These are phyloP conservation scores for Micropterix aruncella DNA, from an alignment of 2,888 invertebrate species.

Conservation along the genomic window DNA sequence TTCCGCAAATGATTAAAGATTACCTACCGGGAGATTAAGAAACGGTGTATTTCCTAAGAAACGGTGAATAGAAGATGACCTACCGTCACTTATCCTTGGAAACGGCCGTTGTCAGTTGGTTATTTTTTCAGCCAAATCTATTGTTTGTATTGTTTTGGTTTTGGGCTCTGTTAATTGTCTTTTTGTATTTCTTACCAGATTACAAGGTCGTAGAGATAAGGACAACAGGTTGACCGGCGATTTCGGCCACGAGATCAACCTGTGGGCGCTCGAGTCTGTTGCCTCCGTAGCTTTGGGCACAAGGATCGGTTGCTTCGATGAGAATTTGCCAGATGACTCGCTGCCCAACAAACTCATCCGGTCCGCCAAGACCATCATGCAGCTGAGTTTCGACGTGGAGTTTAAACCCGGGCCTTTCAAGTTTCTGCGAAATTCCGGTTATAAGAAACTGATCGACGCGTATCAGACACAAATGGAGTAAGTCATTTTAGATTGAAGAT, in stretches of 20 bases:
- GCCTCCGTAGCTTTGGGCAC: slow-evolving; percentile 25
- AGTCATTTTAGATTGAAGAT: slow-evolving; percentile 14
- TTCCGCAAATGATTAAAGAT: too few species aligned
- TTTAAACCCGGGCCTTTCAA: slow-evolving; percentile 23
- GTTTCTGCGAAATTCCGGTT: slow-evolving; percentile 21
- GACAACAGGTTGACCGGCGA: slow-evolving; percentile 13
- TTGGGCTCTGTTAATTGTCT: too few species aligned
- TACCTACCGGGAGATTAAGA: too few species aligned
- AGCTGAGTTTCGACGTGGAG: slow-evolving; percentile 21
- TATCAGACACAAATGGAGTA: slow-evolving; percentile 29
- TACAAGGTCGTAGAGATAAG: neutral
- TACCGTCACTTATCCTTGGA: too few species aligned
- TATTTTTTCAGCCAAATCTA: too few species aligned
- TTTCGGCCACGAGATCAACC: slow-evolving; percentile 38
- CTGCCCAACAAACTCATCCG: slow-evolving; percentile 22
- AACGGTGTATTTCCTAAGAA: too few species aligned
- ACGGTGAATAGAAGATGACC: too few species aligned
- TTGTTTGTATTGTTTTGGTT: too few species aligned
- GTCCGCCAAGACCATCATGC: slow-evolving; percentile 21
- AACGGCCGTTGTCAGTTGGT: too few species aligned
- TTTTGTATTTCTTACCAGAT: too few species aligned
- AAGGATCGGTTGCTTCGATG: slow-evolving; percentile 23
- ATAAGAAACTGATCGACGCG: slow-evolving; percentile 22
- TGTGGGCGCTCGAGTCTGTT: slow-evolving; percentile 48
- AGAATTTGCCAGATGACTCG: slow-evolving; percentile 20